These are phyloP conservation scores for Lycocerus yunnanus DNA, from an alignment of 2,888 invertebrate genomes.

Conservation along the genomic window DNA sequence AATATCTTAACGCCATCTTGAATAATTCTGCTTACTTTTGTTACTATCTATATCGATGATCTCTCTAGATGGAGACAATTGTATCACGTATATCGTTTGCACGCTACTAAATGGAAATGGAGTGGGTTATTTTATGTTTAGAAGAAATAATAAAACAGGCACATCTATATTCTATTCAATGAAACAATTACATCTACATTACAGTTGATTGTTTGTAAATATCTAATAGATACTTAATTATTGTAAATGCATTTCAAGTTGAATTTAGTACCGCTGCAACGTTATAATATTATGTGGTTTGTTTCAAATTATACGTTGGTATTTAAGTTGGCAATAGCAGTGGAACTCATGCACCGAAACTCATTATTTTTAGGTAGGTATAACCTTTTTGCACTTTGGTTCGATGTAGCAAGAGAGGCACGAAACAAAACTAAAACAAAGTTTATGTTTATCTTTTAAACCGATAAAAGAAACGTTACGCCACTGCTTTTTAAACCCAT, in stretches of 20 bases:
- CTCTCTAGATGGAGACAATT: slow-evolving; percentile 51
- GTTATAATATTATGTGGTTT: background rate
- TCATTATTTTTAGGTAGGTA: background rate
- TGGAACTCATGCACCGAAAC: background rate
- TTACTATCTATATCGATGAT: slow-evolving; percentile 52
- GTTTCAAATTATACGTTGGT: background rate
- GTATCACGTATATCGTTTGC: slow-evolving; percentile 51
- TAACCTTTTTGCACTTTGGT: background rate
- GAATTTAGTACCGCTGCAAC: background rate
- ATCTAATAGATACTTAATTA: slow-evolving; percentile 31
- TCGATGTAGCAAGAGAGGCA: background rate
- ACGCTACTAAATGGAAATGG: slow-evolving; percentile 50
- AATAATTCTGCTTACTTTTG: slow-evolving; percentile 51
- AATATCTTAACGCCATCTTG: slow-evolving; percentile 53
- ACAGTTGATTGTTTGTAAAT: slow-evolving; percentile 49
- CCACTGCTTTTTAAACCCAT: background rate
- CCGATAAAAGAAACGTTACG: background rate
- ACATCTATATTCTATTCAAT: slow-evolving; percentile 46
- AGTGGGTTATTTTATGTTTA: slow-evolving; percentile 45
- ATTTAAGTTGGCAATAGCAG: background rate
- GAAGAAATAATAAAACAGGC: slow-evolving; percentile 43
- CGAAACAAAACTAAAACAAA: background rate
- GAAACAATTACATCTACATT: slow-evolving; percentile 52
- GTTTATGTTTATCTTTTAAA: background rate
- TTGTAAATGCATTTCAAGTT: slow-evolving; percentile 18